Conservation (phyloP, 2,113 vertebrate species). For the Corythaixoides concolor region DNA sequence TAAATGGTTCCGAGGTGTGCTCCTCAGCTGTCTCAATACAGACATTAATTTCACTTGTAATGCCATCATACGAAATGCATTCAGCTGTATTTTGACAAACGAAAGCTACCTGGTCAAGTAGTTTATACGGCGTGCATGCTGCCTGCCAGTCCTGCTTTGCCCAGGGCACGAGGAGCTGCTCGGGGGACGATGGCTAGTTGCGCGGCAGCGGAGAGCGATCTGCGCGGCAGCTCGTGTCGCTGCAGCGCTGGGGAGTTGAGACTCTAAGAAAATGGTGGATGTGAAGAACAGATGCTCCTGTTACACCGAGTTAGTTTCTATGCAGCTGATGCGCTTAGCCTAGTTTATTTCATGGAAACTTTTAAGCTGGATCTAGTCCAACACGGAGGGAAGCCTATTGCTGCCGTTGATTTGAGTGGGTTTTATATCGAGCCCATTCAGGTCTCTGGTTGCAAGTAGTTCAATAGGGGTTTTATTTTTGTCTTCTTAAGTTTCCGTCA, state of each 20-base stretch:
- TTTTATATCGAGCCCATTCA: conserved; percentile 34
- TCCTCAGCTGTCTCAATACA: conserved; percentile 70
- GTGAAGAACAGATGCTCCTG: conserved; percentile 52
- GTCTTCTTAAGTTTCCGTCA: background rate
- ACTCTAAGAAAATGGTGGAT: conserved; percentile 6
- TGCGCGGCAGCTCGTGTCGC: background rate
- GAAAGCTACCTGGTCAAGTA: conserved; percentile 58
- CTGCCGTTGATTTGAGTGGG: background rate
- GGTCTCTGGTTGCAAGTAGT: conserved; percentile 14
- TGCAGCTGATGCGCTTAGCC: conserved; percentile 55
- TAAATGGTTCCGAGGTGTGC: conserved; percentile 72
- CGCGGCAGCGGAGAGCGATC: background rate
- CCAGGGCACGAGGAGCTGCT: background rate
- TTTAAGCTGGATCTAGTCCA: conserved; percentile 47
- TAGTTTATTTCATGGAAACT: conserved; percentile 58
- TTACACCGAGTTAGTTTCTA: conserved; percentile 43
- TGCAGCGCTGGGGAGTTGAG: background rate
- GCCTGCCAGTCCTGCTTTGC: background rate
- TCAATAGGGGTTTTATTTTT: conserved; percentile 24
- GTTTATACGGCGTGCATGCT: conserved; percentile 20
- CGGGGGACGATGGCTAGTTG: background rate
- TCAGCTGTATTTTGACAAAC: conserved; percentile 72
- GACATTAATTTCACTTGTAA: conserved; percentile 67
- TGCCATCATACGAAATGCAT: conserved; percentile 69
- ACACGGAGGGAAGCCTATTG: conserved; percentile 23